A percentile compares a stretch with the other conserved stretches of the same genome.
These are phyloP conservation scores for Lutjanus erythropterus DNA, from an alignment of 2,113 vertebrate species.

Conservation along the genomic window DNA sequence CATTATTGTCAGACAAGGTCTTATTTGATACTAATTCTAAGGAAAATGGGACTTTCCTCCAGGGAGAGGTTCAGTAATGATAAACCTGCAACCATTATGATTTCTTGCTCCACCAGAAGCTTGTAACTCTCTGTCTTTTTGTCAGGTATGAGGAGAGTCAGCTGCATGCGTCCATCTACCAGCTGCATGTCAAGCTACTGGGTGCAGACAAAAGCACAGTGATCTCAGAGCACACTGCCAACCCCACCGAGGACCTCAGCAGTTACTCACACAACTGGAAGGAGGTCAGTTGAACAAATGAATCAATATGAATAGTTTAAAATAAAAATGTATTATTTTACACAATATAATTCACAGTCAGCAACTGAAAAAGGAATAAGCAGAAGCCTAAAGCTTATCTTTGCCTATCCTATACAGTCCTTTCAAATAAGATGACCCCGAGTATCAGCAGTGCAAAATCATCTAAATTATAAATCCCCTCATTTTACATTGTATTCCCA, in stretches of 20 bases:
- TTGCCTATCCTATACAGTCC: no score
- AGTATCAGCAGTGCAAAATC: no score
- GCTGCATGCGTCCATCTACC: conserved; percentile 84
- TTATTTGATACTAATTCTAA: neutral
- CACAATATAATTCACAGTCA: no score
- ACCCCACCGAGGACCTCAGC: conserved; percentile 68
- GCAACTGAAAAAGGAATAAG: no score
- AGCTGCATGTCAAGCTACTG: conserved; percentile 88
- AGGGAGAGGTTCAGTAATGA: neutral
- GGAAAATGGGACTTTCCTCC: neutral
- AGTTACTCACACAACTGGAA: conserved; percentile 84
- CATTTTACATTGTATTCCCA: no score
- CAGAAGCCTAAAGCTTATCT: no score
- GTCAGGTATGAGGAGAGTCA: conserved; percentile 90
- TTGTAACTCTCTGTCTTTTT: neutral
- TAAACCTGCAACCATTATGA: neutral
- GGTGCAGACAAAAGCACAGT: conserved; percentile 81
- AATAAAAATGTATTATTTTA: no score
- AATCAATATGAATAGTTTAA: no score
- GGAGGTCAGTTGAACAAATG: no score
- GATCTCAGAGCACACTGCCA: conserved; percentile 81
- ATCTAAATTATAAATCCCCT: no score
- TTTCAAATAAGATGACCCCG: no score
- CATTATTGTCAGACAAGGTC: no score
- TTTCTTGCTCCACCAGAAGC: neutral